Conservation (phyloP, 2,113 vertebrate genomes). For the Macheiramphus alcinus region DNA sequence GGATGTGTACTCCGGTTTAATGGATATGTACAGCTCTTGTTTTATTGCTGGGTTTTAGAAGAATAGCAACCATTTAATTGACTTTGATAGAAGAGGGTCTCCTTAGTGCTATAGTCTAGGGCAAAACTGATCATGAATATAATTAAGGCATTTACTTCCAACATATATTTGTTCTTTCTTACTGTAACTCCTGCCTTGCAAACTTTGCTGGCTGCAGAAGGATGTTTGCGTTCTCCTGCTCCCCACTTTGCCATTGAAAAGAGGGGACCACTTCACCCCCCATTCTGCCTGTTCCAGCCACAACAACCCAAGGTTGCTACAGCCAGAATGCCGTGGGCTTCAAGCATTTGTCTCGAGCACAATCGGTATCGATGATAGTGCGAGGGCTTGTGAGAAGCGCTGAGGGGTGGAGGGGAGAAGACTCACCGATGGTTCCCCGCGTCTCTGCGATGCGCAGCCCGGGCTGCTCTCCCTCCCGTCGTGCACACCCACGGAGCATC, state of each 20-base stretch:
- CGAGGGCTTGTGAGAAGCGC: background rate
- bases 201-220: background rate
- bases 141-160: conserved; percentile 12
- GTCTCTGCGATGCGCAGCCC: accelerated
- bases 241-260: accelerated
- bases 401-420: background rate
- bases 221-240: background rate
- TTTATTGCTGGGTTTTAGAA: conserved; percentile 16
- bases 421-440: accelerated
- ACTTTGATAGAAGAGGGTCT: conserved; percentile 46
- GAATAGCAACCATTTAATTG: conserved; percentile 39
- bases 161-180: background rate
- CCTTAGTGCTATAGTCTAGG: background rate
- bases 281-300: background rate
- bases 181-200: background rate
- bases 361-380: accelerated
- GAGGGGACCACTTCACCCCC: background rate
- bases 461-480: background rate
- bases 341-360: accelerated
- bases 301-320: accelerated
- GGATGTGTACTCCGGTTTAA: conserved; percentile 30
- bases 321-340: accelerated
- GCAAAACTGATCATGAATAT: background rate
- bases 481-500: background rate
- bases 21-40: conserved; percentile 14